Base-by-base conservation (phyloP, 2,888 invertebrate genomes). In the Phymatocera aterrima region DNA sequence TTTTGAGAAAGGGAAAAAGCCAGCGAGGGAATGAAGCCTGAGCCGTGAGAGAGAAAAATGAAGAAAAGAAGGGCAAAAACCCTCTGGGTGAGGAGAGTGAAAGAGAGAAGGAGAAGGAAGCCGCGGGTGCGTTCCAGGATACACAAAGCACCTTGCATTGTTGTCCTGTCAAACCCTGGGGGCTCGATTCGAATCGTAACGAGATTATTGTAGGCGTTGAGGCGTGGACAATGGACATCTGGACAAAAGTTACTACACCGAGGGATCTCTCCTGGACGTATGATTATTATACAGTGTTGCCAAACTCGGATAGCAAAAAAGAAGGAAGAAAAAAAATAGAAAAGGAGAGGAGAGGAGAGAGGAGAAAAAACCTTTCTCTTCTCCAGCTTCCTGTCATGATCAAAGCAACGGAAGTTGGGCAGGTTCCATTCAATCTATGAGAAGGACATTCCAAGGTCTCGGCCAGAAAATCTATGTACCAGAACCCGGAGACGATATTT, bases 151-250 rank as follows among this genome's bases (percentile, higher is more conserved):
- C 88, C 88, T 89, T 89, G 88, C 88, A 87, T 89, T 88, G 88
- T 89, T 78, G 77, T 74, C 79, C 83, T 85, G 87, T 88, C 87
- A 86, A 88, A 87, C 83, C 83, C 82, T 82, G 81, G 82, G 83
- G 83, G 83, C 82, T 78, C 84, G 83, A 86, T 85, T 84, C 84
- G 81, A 83, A 85, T 84, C 86, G 85, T 89, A 89, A 89, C 88
- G 88, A 89, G 88, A 89, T 89, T 88, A 89, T 88, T 87, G 88
- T 88, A 86, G 86, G 88, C 88, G 88, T 89, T 86, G 87, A 88
- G 84, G 86, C 85, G 84, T 84, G 81, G 83, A 85, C 84, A 87
- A 87, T 85, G 79, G 74, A 85, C 83, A 68, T 82, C 60, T 77
- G 81, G 81, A 83, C 70, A 84, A 80, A 85, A 79, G 80, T 72